Evolutionary conservation across 92 coral and sea anemone species (phyloP), one percentile per base, ranked within the genome.

Genomic region (Virgularia gustaviana): DNA sequence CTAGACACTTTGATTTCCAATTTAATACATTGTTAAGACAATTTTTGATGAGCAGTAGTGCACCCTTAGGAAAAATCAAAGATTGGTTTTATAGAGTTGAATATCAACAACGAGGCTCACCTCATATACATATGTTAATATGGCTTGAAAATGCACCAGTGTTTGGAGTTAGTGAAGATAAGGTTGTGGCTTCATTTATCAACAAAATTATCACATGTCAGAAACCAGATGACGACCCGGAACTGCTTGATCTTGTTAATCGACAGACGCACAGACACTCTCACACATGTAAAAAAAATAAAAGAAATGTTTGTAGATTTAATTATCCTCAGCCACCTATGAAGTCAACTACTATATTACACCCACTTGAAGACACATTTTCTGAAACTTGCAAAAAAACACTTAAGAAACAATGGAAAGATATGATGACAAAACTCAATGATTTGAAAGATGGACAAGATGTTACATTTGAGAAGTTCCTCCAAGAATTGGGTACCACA

Each of bases 1-100:
- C 79, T 12, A 73, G 73, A 42, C 85, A 84, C 24, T 85, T 85
- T 54, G 85, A 75, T 25, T 75, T 37, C 18, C 83, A 75, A 62
- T 53, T 83, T n/a, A 70, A 62, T 55, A 63, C 73, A 32, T 61
- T 70, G 3, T 45, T 70, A 16, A 70, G 49, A 70, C 59, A 70
- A 9, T 32, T 71, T 24, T 68, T 68, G 36, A 68, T 73, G 79
- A 73, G 79, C 51, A 51, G 61, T 22, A 27, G 11, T 75, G 79
- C 70, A 5, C 79, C 71, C 16, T 15, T 75, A 41, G 79, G 79
- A 32, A 75, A 75, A 71, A 34, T 71, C 15, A 52, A 71, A 35
- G 77, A 71, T 18, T 75, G 81, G 81, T 63, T 76, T 76, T 76
- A 76, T 19, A 28, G 72, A 60, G 80, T 75, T 39, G 80, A 75